These are phyloP conservation scores for Nyctibius bracteatus DNA, from an alignment of 2,113 vertebrate genomes.

Conservation along the genomic window DNA sequence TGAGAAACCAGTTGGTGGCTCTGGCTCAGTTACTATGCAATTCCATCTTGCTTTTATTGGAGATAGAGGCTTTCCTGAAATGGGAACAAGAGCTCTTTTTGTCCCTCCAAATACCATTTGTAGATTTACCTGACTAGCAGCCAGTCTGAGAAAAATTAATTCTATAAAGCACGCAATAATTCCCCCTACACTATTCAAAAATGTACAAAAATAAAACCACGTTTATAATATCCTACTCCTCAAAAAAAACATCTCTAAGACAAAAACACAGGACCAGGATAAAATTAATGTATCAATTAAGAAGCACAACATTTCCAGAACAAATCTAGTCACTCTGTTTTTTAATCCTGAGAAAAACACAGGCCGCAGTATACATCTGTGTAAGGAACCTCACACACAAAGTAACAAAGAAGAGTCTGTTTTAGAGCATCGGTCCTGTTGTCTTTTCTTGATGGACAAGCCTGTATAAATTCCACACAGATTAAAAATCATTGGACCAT, in stretches of 20 bases:
- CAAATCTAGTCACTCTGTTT: background rate
- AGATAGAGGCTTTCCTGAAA: background rate
- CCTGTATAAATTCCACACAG: background rate
- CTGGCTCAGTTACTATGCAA: background rate
- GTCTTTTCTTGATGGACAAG: background rate
- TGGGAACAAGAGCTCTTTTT: background rate
- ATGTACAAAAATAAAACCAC: background rate
- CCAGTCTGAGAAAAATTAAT: background rate
- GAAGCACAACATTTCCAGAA: background rate
- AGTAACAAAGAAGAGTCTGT: background rate
- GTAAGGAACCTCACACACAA: background rate
- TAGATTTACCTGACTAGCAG: background rate
- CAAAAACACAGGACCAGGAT: background rate
- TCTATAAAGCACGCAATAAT: background rate
- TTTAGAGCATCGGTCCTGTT: background rate
- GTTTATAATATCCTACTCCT: background rate
- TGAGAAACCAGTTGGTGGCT: background rate
- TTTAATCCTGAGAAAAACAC: background rate
- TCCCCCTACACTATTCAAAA: background rate
- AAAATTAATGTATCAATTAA: background rate
- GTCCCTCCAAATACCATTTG: background rate
- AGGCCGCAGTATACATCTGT: background rate
- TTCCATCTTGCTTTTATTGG: background rate
- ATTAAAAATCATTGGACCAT: constrained; percentile 7
- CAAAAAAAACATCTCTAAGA: background rate